phyloP scores from a whole-genome alignment of 2,113 vertebrate species.

The Neotoma lepida region DNA sequence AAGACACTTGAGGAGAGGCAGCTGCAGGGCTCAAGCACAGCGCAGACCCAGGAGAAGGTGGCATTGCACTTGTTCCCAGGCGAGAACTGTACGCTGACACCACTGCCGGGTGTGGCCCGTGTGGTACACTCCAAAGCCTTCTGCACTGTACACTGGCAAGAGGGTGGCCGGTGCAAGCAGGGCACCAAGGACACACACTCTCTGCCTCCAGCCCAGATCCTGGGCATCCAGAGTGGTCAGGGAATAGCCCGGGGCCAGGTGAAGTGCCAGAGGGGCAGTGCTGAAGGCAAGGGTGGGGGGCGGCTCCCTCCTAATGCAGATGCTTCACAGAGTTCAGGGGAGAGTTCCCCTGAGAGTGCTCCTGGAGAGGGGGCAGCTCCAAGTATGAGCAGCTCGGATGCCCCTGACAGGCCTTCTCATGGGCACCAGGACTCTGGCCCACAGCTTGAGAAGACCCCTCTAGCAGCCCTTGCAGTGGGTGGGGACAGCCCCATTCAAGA shows the following conservation, averaged over 20 bases:
- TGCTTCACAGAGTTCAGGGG: conserved; percentile 79
- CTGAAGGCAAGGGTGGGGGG: conserved; percentile 80
- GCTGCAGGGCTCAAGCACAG: conserved; percentile 79
- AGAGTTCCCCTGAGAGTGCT: conserved; percentile 80
- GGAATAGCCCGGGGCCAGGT: conserved; percentile 86
- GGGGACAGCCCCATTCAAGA: conserved; percentile 61
- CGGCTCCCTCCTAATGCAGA: conserved; percentile 76
- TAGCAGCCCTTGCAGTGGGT: conserved; percentile 45
- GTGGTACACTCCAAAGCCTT: conserved; percentile 99
- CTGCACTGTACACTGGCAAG: conserved; percentile 98
- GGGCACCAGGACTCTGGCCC: conserved; percentile 80
- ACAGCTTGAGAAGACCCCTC: conserved; percentile 71
- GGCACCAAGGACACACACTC: conserved; percentile 89
- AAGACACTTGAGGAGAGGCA: conserved; percentile 92
- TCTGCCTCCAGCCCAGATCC: conserved; percentile 93
- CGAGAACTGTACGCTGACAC: conserved; percentile 92
- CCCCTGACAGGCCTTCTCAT: conserved; percentile 71
- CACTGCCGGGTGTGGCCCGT: conserved; percentile 94
- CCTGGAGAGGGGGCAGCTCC: conserved; percentile 76
- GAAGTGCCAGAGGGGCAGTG: conserved; percentile 80
- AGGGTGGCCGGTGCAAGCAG: conserved; percentile 93
- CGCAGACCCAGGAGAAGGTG: conserved; percentile 84
- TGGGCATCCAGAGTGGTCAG: conserved; percentile 93
- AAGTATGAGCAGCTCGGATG: conserved; percentile 71
- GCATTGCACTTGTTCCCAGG: conserved; percentile 94